These are phyloP conservation scores for Ypsolopha scabrella DNA, from an alignment of 2,888 invertebrate species.

Conservation along the genomic window DNA sequence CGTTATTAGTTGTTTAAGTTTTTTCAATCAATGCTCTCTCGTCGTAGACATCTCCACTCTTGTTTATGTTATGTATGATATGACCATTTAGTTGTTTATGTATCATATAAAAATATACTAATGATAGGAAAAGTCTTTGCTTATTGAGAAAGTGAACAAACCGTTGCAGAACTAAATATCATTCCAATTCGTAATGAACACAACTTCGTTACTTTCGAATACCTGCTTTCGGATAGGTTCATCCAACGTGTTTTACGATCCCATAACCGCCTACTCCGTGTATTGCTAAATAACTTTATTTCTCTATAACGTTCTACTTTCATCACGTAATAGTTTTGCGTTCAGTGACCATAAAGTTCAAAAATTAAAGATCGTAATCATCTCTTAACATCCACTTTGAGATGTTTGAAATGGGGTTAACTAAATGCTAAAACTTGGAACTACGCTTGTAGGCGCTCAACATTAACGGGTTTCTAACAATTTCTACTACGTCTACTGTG, in stretches of 20 bases:
- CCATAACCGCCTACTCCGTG: slow-evolving; percentile 1
- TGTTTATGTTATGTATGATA: no score
- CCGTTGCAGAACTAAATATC: no score
- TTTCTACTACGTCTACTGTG: no score
- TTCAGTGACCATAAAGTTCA: slow-evolving; percentile 1
- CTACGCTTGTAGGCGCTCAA: not conserved
- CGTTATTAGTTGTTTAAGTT: no score
- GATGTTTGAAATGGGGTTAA: not conserved
- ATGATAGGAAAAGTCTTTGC: no score
- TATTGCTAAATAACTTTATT: not conserved
- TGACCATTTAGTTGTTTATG: no score
- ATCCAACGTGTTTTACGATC: not conserved
- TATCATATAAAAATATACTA: no score
- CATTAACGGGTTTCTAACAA: no score
- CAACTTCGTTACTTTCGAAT: not conserved
- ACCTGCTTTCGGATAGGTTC: not conserved
- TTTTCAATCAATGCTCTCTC: no score
- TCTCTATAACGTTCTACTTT: not conserved
- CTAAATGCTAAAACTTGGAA: not conserved
- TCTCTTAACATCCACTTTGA: not conserved
- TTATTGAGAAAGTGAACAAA: no score
- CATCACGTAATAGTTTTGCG: not conserved
- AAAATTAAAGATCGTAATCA: slow-evolving; percentile 1
- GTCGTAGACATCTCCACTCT: no score
- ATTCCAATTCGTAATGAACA: no score